A percentile compares a stretch with the other conserved stretches of the same genome.
Conservation (phyloP, 2,113 vertebrate species). For the Otis tarda region DNA sequence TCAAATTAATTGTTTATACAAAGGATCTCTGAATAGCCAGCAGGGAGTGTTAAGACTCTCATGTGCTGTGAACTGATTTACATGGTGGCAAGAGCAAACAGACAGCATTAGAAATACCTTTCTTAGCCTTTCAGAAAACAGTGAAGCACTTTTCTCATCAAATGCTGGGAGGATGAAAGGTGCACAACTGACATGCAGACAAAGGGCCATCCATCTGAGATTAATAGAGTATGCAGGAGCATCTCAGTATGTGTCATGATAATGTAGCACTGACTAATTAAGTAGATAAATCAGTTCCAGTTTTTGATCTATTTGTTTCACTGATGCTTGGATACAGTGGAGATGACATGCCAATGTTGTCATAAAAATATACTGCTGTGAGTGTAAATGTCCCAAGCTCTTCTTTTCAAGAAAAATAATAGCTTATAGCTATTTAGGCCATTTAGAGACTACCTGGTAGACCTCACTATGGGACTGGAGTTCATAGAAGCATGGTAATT, state of each 20-base stretch:
- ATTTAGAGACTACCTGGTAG: not conserved
- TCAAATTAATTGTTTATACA: not conserved
- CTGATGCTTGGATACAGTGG: not conserved
- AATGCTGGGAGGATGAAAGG: not conserved
- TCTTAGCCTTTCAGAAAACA: not conserved
- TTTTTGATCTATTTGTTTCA: slow-evolving; percentile 1
- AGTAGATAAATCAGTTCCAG: not conserved
- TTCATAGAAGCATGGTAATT: not conserved
- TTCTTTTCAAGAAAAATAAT: slow-evolving; percentile 4
- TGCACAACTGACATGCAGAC: not conserved
- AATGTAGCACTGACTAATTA: not conserved
- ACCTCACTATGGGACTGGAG: not conserved
- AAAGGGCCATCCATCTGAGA: not conserved
- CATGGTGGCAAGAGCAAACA: not conserved
- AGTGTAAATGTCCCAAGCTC: not conserved
- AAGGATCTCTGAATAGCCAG: not conserved
- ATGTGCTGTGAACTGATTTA: not conserved
- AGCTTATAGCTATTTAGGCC: not conserved
- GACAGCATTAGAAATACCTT: not conserved
- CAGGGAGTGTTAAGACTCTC: not conserved
- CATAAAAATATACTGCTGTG: not conserved
- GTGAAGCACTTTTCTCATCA: not conserved
- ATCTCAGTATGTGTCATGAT: not conserved
- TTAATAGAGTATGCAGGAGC: not conserved
- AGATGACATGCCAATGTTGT: not conserved